Conservation (phyloP, 2,113 vertebrate species). For the Lasiurus cinereus region DNA sequence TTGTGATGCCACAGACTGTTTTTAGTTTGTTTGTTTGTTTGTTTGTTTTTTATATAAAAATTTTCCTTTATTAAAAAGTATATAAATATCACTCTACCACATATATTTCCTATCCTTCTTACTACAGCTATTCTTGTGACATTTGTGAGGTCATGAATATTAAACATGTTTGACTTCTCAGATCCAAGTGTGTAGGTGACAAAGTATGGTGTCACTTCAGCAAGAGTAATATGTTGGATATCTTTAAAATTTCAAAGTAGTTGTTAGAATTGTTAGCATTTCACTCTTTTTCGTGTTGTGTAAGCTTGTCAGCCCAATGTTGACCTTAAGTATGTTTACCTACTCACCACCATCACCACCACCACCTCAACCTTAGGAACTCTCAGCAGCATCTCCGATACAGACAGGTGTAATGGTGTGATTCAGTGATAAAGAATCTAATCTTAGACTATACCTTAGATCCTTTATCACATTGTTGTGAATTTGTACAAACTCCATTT, state of each 20-base stretch:
- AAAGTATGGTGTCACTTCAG: not conserved
- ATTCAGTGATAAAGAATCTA: not conserved
- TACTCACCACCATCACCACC: not conserved
- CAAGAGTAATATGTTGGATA: not conserved
- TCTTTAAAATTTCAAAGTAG: not conserved
- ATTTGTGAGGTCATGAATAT: not conserved
- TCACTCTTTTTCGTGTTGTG: not conserved
- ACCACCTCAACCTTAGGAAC: not conserved
- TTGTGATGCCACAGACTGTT: not conserved
- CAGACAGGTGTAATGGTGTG: too few species aligned
- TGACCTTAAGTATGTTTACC: too few species aligned
- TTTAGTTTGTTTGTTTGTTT: too few species aligned
- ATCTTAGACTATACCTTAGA: not conserved
- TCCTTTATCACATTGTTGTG: conserved; percentile 30
- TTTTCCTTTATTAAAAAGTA: conserved; percentile 51
- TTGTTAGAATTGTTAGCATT: not conserved
- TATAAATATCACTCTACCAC: conserved; percentile 44
- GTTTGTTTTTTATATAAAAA: conserved; percentile 69
- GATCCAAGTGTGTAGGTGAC: not conserved
- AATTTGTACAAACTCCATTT: conserved; percentile 57
- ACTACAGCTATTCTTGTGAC: not conserved
- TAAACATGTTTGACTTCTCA: not conserved
- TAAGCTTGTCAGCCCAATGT: not conserved
- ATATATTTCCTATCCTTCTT: not conserved
- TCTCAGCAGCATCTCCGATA: not conserved